Evolutionary conservation across 2,797 vertebrate species (phyloP).

Genomic region (Rhinoraja longicauda): DNA sequence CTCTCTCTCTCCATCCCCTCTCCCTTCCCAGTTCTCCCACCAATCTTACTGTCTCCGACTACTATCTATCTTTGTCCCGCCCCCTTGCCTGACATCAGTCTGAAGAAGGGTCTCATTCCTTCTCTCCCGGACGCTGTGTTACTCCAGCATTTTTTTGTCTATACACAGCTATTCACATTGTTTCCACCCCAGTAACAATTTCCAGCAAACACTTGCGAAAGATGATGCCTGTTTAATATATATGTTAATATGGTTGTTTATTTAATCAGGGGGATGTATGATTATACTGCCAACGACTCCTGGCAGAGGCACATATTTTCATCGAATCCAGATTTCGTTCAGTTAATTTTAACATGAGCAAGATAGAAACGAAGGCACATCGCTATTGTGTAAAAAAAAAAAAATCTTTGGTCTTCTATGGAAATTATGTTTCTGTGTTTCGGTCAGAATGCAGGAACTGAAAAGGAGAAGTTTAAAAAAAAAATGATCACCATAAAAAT

Average conservation of each 20-base stretch:
- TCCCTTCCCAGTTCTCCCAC: too few species aligned
- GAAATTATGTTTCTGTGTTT: not conserved
- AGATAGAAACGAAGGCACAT: not conserved
- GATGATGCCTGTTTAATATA: conserved; percentile 22
- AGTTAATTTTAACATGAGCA: not conserved
- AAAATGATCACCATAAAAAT: conserved; percentile 27
- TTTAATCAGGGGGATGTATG: not conserved
- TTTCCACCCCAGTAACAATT: not conserved
- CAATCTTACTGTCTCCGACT: too few species aligned
- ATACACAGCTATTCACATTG: not conserved
- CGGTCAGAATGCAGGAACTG: not conserved
- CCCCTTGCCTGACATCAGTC: too few species aligned
- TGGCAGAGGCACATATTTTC: not conserved
- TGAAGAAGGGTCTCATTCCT: too few species aligned
- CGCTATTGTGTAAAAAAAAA: not conserved
- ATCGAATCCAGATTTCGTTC: not conserved
- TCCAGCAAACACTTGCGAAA: not conserved
- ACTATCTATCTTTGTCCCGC: too few species aligned
- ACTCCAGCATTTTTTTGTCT: too few species aligned
- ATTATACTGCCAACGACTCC: not conserved
- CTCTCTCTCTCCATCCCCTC: too few species aligned
- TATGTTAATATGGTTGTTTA: conserved; percentile 20
- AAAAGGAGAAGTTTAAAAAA: not conserved
- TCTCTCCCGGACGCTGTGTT: not conserved
- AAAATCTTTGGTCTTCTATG: not conserved